Percentiles rank a stretch among this genome's conserved stretches.
These are phyloP conservation scores for Limnephilus lunatus DNA, from an alignment of 2,888 invertebrate species.

Conservation along the genomic window DNA sequence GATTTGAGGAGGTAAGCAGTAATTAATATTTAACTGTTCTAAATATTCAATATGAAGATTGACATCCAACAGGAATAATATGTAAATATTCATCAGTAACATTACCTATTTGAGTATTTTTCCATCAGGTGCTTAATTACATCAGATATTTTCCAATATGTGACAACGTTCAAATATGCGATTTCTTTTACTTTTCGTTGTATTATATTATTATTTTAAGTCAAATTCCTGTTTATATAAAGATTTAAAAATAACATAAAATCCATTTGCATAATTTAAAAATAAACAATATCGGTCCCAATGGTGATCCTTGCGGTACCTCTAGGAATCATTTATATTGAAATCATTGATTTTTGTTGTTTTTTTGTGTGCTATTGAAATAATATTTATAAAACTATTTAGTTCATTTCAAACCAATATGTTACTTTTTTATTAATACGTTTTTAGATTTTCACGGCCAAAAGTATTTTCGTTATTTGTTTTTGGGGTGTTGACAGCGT, in stretches of 20 bases:
- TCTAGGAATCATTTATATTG: neutral
- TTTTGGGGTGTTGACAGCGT: too few relatives aligned
- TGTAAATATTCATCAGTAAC: too few relatives aligned
- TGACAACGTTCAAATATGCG: too few relatives aligned
- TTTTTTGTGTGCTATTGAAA: neutral
- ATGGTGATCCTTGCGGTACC: neutral
- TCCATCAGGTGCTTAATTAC: neutral
- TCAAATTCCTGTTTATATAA: neutral
- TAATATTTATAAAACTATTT: neutral
- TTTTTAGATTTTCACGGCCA: too few relatives aligned
- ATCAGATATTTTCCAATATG: neutral
- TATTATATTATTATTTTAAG: too few relatives aligned
- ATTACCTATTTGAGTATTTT: neutral
- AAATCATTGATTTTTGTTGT: neutral
- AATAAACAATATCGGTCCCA: neutral
- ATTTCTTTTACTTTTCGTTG: too few relatives aligned
- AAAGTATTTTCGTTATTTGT: too few relatives aligned
- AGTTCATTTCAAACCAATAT: neutral
- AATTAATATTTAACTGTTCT: neutral
- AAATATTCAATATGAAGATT: too few relatives aligned
- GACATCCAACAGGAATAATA: too few relatives aligned
- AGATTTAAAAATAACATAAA: too few relatives aligned
- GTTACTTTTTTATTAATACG: neutral
- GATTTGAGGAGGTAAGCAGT: neutral
- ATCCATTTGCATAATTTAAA: neutral